Evolutionary conservation across 2,888 invertebrate genomes (phyloP).

Genomic region (Caenorhabditis sp.): DNA sequence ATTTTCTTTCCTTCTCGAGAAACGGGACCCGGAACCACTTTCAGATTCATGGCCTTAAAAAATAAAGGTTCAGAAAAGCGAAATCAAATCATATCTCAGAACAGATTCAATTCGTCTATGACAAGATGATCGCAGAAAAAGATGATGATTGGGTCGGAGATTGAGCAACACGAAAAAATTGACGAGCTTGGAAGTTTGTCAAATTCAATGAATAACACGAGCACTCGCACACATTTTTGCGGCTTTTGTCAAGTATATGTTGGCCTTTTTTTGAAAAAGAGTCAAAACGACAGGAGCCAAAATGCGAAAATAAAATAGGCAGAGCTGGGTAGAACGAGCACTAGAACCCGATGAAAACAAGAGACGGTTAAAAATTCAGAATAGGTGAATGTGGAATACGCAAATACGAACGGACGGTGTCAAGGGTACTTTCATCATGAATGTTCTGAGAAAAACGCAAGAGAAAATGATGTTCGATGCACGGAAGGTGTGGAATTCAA

Average conservation of each 20-base stretch:
- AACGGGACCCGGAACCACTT: neutral
- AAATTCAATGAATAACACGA: slow-evolving; percentile 38
- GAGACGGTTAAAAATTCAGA: slow-evolving; percentile 15
- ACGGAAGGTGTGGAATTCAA: no score
- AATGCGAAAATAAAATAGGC: neutral
- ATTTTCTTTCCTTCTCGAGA: slow-evolving; percentile 7
- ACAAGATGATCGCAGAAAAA: slow-evolving; percentile 14
- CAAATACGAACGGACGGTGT: neutral
- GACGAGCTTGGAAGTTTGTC: slow-evolving; percentile 14
- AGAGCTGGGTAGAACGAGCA: no score
- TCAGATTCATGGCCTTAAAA: no score
- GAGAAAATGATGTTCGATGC: neutral
- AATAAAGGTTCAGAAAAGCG: no score
- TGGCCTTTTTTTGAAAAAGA: slow-evolving; percentile 16
- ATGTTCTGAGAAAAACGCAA: neutral
- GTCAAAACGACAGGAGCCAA: slow-evolving; percentile 7
- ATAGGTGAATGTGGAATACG: slow-evolving; percentile 15
- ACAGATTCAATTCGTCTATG: slow-evolving; percentile 36
- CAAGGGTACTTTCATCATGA: neutral
- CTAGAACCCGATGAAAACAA: slow-evolving; percentile 10
- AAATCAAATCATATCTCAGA: slow-evolving; percentile 1
- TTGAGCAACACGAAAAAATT: slow-evolving; percentile 5
- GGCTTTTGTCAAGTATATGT: slow-evolving; percentile 32
- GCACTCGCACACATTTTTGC: slow-evolving; percentile 20
- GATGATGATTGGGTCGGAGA: slow-evolving; percentile 1